Percentiles rank a stretch among this genome's conserved stretches.
Evolutionary conservation across 2,888 invertebrate species (phyloP).

Genomic region (Athalia rosae): DNA sequence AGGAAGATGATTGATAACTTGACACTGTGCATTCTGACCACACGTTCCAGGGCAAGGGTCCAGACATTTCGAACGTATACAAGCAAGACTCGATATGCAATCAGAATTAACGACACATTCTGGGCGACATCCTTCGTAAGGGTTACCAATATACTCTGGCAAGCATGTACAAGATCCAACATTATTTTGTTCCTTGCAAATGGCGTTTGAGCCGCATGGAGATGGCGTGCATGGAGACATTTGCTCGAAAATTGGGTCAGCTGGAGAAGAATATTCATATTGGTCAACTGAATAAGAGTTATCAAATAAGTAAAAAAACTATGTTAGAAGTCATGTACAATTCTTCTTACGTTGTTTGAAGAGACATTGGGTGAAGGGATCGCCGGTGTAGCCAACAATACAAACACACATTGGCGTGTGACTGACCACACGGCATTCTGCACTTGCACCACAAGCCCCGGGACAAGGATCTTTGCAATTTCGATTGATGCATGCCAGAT

Average conservation of each 20-base stretch:
- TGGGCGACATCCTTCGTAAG: constrained; percentile 83
- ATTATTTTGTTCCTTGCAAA: constrained; percentile 75
- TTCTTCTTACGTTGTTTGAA: constrained; percentile 72
- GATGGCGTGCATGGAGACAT: constrained; percentile 78
- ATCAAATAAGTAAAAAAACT: not conserved
- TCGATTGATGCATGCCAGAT: constrained; percentile 81
- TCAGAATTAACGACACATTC: constrained; percentile 87
- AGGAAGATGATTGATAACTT: constrained; percentile 82
- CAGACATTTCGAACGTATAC: constrained; percentile 85
- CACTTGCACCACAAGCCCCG: constrained; percentile 81
- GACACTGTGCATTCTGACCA: constrained; percentile 84
- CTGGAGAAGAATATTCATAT: constrained; percentile 35
- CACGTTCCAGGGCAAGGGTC: constrained; percentile 88
- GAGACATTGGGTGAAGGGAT: constrained; percentile 78
- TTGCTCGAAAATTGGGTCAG: constrained; percentile 60
- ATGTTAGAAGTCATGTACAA: not conserved
- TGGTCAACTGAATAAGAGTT: constrained; percentile 20
- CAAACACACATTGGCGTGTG: constrained; percentile 83
- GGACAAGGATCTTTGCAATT: constrained; percentile 84
- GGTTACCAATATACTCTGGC: constrained; percentile 86
- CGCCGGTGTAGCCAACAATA: constrained; percentile 79
- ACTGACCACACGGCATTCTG: constrained; percentile 84
- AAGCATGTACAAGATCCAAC: constrained; percentile 84
- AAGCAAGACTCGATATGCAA: constrained; percentile 84
- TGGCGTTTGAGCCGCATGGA: constrained; percentile 84